Evolutionary conservation across 2,113 vertebrate genomes (phyloP), one percentile per base, ranked within the genome.

Genomic region (Notothenia coriiceps): DNA sequence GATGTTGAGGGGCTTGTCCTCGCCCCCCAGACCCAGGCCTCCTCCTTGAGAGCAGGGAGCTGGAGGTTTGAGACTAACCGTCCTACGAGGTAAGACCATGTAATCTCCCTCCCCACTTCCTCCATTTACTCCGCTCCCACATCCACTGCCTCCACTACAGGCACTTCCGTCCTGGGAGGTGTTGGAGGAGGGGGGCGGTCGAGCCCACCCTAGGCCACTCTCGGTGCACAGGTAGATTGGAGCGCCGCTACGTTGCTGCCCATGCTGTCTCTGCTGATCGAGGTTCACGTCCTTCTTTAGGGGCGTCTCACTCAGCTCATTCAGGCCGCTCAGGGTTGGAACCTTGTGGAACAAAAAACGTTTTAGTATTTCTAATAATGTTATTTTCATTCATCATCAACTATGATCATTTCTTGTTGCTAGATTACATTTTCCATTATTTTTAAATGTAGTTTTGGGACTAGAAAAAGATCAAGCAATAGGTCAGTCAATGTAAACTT

Each of bases 141-240:
- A 83, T 12, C 88, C 89, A 1, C 91, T 91, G 71, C 93, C 90
- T 22, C 88, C 87, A 6, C 89, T 89, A 13, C 91, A 89, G 2
- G 86, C 88, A 59, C 91, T 92, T 59, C 92, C 90, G 0, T 94
- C 92, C 78, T 94, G 94, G 81, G 92, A 92, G 62, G 84, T 91
- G 86, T 90, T 93, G 82, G 92, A 89, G 71, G 91, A 89, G 14
- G 92, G 74, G 0, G 95, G 94, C 0, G 96, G 94, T 49, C 95
- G 94, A 17, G 97, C 93, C 96, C 97, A 98, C 0, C 97, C 95
- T 86, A 99, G 92, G 83, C 96, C 96, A 60, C 96, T 97, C 88
- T 99, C 98, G 0, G 97, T 96, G 84, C 97, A 98, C 94, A 99
- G 93, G 93, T 99, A 99, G 67, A 99, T 96, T 0, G 97, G 97